Conservation (phyloP, 2,888 invertebrate species). For the Carcina quercana region DNA sequence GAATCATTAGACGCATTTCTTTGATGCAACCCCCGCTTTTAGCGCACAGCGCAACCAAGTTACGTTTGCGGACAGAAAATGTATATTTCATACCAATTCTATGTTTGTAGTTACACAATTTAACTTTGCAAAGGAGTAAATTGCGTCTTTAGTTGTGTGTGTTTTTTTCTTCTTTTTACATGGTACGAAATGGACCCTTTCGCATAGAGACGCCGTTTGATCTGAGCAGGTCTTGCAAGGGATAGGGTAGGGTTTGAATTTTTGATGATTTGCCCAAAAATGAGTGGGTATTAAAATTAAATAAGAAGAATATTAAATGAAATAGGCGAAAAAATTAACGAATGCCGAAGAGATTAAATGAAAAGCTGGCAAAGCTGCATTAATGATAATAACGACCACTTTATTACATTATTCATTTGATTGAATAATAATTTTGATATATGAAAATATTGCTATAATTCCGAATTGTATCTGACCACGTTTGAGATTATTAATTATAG, state of each 20-base stretch:
- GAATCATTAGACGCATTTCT: slow-evolving; percentile 72
- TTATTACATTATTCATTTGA: too few relatives aligned
- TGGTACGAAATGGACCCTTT: slow-evolving; percentile 38
- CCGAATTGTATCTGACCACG: too few relatives aligned
- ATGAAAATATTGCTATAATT: too few relatives aligned
- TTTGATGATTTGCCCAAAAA: slow-evolving; percentile 9
- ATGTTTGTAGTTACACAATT: slow-evolving; percentile 9
- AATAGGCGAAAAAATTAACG: too few relatives aligned
- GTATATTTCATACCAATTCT: slow-evolving; percentile 9
- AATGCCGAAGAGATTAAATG: too few relatives aligned
- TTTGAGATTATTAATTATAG: too few relatives aligned
- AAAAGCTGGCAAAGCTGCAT: too few relatives aligned
- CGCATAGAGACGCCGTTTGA: slow-evolving; percentile 30
- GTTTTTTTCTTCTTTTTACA: slow-evolving; percentile 44
- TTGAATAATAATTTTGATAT: too few relatives aligned
- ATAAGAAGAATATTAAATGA: too few relatives aligned
- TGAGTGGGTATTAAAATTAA: too few relatives aligned
- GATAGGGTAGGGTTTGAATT: slow-evolving; percentile 14
- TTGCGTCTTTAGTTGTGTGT: slow-evolving; percentile 64
- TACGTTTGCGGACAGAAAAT: slow-evolving; percentile 20
- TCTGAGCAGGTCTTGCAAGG: slow-evolving; percentile 25
- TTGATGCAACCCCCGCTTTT: slow-evolving; percentile 65
- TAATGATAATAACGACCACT: too few relatives aligned
- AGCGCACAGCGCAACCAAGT: slow-evolving; percentile 40
- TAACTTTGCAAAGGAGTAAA: slow-evolving; percentile 49